A percentile compares a stretch with the other conserved stretches of the same genome.
Conservation (phyloP, 1,140 invertebrate genomes). For the Drosophila orosa region DNA sequence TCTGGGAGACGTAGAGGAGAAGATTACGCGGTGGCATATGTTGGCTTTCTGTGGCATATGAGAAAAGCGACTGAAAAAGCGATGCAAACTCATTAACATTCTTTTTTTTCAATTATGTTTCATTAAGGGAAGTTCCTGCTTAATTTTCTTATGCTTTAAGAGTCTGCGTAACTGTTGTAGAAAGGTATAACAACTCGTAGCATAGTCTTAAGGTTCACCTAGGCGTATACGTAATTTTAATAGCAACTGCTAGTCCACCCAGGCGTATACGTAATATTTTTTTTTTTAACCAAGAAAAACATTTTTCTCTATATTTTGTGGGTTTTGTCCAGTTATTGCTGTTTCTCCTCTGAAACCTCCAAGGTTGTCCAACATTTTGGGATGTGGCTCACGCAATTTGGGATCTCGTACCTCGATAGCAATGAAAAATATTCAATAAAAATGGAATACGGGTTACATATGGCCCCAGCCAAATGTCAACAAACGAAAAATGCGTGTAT, state of each 20-base stretch:
- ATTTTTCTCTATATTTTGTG: slow-evolving; percentile 4
- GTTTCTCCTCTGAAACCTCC: too few relatives aligned
- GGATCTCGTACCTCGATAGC: slow-evolving; percentile 20
- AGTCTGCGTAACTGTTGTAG: not conserved
- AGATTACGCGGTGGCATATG: slow-evolving; percentile 7
- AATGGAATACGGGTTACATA: slow-evolving; percentile 51
- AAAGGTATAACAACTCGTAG: not conserved
- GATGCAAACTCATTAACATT: not conserved
- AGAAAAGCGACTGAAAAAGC: not conserved
- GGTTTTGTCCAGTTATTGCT: not conserved
- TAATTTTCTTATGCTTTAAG: not conserved
- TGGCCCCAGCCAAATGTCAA: slow-evolving; percentile 46
- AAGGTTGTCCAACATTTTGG: slow-evolving; percentile 13
- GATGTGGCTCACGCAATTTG: slow-evolving; percentile 38
- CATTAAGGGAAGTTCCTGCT: not conserved
- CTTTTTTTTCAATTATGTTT: not conserved
- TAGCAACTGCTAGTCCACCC: too few relatives aligned
- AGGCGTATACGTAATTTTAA: not conserved
- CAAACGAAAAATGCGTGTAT: slow-evolving; percentile 35
- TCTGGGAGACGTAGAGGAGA: not conserved
- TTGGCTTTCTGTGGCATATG: not conserved
- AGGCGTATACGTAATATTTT: not conserved
- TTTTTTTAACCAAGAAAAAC: not conserved
- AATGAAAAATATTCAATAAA: slow-evolving; percentile 61
- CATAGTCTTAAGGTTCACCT: not conserved